Percentiles rank a stretch among this genome's conserved stretches.
Evolutionary conservation across 2,113 vertebrate genomes (phyloP).

Genomic region (Melanerpes aurifrons): DNA sequence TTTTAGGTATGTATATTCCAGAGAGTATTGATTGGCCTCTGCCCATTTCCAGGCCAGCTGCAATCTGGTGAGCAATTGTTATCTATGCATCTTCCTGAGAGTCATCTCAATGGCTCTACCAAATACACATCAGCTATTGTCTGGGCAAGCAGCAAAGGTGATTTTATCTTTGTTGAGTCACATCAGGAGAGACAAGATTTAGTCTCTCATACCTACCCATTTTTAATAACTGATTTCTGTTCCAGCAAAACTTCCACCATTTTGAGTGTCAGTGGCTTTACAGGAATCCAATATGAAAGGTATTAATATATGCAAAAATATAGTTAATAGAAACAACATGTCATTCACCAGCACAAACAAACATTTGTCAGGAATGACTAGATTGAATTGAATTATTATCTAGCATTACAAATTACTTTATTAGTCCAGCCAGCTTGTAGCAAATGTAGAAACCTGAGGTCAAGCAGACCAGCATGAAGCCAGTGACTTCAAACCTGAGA

Average conservation of each 20-base stretch:
- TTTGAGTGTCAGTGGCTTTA: not conserved
- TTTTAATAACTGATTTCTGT: not conserved
- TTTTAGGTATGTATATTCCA: too few species aligned
- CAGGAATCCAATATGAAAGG: conserved; percentile 15
- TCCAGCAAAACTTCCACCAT: not conserved
- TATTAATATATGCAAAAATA: conserved; percentile 12
- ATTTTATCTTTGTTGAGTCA: too few species aligned
- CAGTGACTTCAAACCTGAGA: not conserved
- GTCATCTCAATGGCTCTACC: too few species aligned
- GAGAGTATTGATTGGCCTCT: too few species aligned
- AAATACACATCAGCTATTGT: too few species aligned
- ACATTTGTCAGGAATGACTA: conserved; percentile 38
- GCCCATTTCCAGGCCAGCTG: too few species aligned
- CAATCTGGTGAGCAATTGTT: too few species aligned
- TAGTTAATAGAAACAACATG: conserved; percentile 33
- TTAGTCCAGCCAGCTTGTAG: conserved; percentile 23
- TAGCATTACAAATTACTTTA: conserved; percentile 19
- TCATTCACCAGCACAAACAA: conserved; percentile 13
- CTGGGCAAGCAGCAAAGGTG: too few species aligned
- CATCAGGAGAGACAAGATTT: too few species aligned
- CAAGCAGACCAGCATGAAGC: not conserved
- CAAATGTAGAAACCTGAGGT: not conserved
- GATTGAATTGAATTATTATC: conserved; percentile 45
- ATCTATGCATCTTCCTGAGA: too few species aligned
- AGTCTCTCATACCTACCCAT: not conserved